These are phyloP conservation scores for Cassiopea xamachana DNA, from an alignment of 30 jellyfish, hydroid and myxozoan species.

Conservation along the genomic window DNA sequence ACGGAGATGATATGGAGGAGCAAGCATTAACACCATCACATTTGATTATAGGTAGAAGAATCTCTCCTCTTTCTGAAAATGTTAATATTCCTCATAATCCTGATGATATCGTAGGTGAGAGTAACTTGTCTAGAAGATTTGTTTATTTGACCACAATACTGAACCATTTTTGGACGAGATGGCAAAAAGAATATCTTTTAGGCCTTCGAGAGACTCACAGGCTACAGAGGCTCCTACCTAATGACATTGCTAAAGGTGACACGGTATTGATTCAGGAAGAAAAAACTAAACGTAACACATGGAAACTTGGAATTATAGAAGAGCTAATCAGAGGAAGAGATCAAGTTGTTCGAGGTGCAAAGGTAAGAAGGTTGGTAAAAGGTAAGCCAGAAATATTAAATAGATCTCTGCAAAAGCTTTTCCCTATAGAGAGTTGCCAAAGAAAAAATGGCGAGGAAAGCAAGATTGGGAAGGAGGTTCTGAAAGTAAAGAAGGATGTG, in stretches of 20 bases:
- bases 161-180: constrained; percentile 31
- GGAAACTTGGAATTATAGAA: constrained; percentile 64
- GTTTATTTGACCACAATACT: constrained; percentile 12
- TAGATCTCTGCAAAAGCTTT: constrained; percentile 44
- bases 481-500: not conserved
- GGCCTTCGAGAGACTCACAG: constrained; percentile 44
- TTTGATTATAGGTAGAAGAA: constrained; percentile 30
- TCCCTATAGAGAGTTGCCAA: constrained; percentile 25
- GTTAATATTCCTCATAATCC: not conserved
- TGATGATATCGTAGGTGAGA: not conserved
- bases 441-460: not conserved
- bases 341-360: constrained; percentile 63
- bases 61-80: constrained; percentile 8
- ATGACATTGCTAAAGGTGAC: constrained; percentile 30
- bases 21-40: constrained; percentile 51
- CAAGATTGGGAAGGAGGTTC: not conserved
- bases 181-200: constrained; percentile 51
- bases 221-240: not conserved
- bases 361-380: constrained; percentile 40
- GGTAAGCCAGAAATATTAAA: constrained; percentile 48
- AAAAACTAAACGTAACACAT: constrained; percentile 24
- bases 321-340: constrained; percentile 47
- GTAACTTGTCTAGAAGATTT: not conserved
- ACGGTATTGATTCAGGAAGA: constrained; percentile 54
- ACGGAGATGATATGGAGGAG: constrained; percentile 8